Conservation (phyloP, 1,140 invertebrate genomes). For the Trichonephila clavata region DNA sequence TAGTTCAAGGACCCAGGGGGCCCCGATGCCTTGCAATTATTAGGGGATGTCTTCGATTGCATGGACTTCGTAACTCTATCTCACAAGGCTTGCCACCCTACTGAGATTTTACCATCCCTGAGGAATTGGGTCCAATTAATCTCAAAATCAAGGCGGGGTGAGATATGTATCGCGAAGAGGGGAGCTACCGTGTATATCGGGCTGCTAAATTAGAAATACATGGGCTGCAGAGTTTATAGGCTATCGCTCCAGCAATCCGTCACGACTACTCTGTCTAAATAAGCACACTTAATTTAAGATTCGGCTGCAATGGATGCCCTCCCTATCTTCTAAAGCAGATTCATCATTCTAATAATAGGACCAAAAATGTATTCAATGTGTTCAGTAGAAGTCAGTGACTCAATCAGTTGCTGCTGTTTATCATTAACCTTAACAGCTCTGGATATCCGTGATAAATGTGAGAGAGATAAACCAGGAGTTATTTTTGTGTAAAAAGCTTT, state of each 20-base stretch:
- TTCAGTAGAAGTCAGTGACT: slow-evolving; percentile 12
- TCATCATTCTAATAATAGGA: slow-evolving; percentile 35
- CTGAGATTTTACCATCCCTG: slow-evolving; percentile 38
- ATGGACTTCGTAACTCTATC: slow-evolving; percentile 53
- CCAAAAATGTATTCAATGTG: slow-evolving; percentile 29
- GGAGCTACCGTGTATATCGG: slow-evolving; percentile 3
- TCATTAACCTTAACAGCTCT: slow-evolving; percentile 9
- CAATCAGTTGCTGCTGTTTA: slow-evolving; percentile 37
- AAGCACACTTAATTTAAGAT: slow-evolving; percentile 35
- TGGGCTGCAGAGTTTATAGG: background rate
- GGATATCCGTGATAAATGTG: background rate
- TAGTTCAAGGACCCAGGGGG: background rate
- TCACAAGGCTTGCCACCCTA: background rate
- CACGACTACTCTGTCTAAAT: background rate
- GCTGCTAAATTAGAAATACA: slow-evolving; percentile 14
- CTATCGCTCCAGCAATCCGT: slow-evolving; percentile 13
- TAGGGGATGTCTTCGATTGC: slow-evolving; percentile 28
- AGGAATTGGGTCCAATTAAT: slow-evolving; percentile 26
- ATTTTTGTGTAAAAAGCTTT: background rate
- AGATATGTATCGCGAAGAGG: slow-evolving; percentile 1
- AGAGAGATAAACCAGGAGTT: background rate
- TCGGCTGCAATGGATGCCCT: background rate
- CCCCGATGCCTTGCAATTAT: slow-evolving; percentile 40
- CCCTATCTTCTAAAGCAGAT: background rate
- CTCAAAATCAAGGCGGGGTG: slow-evolving; percentile 35